Evolutionary conservation across 2,113 vertebrate genomes (phyloP), one percentile per base, ranked within the genome.

Genomic region (Clarias batrachus): DNA sequence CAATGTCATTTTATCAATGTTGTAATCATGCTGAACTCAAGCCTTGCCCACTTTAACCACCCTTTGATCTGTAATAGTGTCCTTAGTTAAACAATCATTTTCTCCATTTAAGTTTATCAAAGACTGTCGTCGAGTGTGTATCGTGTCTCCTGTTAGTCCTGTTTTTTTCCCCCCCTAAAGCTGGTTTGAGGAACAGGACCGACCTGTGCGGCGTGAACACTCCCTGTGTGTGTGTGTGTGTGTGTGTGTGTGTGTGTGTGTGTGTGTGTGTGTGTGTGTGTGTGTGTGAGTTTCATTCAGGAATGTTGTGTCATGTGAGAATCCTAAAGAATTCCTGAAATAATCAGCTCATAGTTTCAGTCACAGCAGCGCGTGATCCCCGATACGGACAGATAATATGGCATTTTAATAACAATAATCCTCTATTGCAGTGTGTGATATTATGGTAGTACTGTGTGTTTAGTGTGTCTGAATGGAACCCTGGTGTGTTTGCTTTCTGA

Each of bases 131-230:
- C 0, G 56, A 37, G 78, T 70, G 17, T 66, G 17, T 68, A 48
- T 81, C 54, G 37, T 85, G 82, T 23, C 3, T 27, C 14, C 7
- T 48, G 48, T 48, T 48, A 48, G 48, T 48, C 48, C 48, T 48
- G 48, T 80, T 65, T 56, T 56, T 77, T 37, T 37, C 3, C 33
- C 33, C 33, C 33, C 33, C 68, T 88, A 33, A 30, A 80, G 37
- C 66, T 52, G 21, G 57, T 59, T 77, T 83, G 87, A 81, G 76
- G 80, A 90, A 86, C 89, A 84, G 84, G 87, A 59, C 68, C 8
- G 84, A 88, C 89, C 87, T 86, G 89, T 82, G 30, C 3, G 81
- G 66, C 59, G 48, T 88, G 86, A 83, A 86, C 37, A 62, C 77
- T n/a, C 57, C 73, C 33, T 81, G 81, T 56, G 66, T 80, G 78